phyloP scores from a whole-genome alignment of 2,888 invertebrate species.

The Apamea monoglypha region DNA sequence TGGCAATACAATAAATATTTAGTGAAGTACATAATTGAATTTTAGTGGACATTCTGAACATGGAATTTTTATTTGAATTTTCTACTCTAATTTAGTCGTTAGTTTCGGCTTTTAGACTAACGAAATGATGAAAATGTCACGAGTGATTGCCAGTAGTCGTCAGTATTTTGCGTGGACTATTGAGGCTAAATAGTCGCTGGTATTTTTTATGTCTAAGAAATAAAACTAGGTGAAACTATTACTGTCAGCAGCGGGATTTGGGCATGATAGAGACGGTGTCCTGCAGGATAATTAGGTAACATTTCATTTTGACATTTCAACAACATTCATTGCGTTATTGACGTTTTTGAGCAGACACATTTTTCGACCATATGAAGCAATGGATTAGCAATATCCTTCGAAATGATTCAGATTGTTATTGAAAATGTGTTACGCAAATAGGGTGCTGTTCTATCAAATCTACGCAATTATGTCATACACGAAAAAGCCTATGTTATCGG shows the following conservation, averaged over 20 bases:
- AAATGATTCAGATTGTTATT: background rate
- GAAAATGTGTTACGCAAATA: background rate
- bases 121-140: slow-evolving; percentile 26
- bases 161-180: background rate
- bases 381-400: background rate
- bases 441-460: background rate
- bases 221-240: background rate
- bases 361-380: background rate
- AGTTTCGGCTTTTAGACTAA: slow-evolving; percentile 23
- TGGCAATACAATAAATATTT: slow-evolving; percentile 52
- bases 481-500: background rate
- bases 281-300: no score
- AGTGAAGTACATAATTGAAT: slow-evolving; percentile 39
- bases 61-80: slow-evolving; percentile 47
- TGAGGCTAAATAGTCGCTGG: no score
- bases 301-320: background rate
- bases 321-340: background rate
- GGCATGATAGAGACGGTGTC: background rate
- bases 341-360: background rate
- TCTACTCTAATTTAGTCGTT: slow-evolving; percentile 32
- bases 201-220: background rate
- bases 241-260: background rate
- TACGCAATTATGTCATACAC: background rate
- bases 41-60: slow-evolving; percentile 32
- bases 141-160: background rate